Evolutionary conservation across 2,797 vertebrate species (phyloP), one percentile per base, ranked within the genome.

Genomic region (Intellagama lesueurii): DNA sequence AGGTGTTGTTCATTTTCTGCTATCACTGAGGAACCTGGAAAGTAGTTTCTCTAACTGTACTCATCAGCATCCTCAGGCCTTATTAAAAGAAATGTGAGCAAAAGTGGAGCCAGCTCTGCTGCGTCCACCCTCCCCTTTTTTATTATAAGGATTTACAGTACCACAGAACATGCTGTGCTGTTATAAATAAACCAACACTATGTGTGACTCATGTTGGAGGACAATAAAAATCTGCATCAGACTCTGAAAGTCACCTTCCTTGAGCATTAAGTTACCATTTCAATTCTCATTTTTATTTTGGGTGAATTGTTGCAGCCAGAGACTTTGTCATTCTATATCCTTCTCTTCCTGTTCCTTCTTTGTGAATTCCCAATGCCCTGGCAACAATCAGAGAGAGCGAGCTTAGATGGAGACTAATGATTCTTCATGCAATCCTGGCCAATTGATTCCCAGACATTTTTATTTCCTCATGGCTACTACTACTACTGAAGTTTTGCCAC

Each of bases 61-160:
- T 1, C 17, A 6, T 44, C 3, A 44, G 64, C 44, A 19, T 7
- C 24, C 52, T 17, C 26, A 0, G 8, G 32, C 89, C 85, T 93
- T 94, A 87, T 85, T 87, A 87, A 93, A 91, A 69, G 88, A 93
- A 90, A 85, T 60, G 3, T 52, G 24, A 88, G 4, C 12, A 87
- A 92, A 91, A 91, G 2, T 47, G 85, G 40, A 90, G 5, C 26
- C 60, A 75, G 7, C 69, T 47, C n/a, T 91, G 64, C 16, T 88
- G 3, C 68, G 19, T 72, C 30, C 66, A 77, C 68, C 1, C 30
- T 2, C 0, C 6, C 2, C 0, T 85, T 60, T 88, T 89, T 87
- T 89, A 91, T 91, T 22, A 83, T 28, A 68, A 91, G 32, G 2
- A 92, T 90, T 95, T 91, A 83, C 49, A 91, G 94, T 94, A 87